A percentile compares a stretch with the other conserved stretches of the same genome.
phyloP scores from a whole-genome alignment of 2,797 vertebrate genomes.

The Peromyscus attwateri region DNA sequence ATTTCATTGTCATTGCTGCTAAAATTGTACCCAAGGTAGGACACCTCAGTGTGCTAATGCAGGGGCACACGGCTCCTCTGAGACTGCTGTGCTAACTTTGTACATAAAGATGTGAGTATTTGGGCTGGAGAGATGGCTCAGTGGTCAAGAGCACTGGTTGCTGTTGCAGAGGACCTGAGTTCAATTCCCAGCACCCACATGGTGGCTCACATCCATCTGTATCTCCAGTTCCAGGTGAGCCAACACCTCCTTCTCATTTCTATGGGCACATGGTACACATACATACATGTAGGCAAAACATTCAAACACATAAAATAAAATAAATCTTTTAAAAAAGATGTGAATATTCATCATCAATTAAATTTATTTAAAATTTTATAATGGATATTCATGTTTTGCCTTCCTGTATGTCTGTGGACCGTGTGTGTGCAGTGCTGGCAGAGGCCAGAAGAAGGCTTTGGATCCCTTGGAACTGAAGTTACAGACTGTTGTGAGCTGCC shows the following conservation, averaged over 20 bases:
- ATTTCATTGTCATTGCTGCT: background rate
- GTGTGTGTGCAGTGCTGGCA: background rate
- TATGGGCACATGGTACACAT: background rate
- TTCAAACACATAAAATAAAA: background rate
- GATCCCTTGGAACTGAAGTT: background rate
- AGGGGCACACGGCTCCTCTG: background rate
- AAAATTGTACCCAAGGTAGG: background rate
- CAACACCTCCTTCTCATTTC: background rate
- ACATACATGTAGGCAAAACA: background rate
- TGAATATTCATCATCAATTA: background rate
- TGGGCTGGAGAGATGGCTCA: background rate
- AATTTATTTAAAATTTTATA: background rate
- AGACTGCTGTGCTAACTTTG: background rate
- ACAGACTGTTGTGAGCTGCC: background rate
- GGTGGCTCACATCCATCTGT: background rate
- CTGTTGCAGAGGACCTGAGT: background rate
- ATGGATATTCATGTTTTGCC: background rate
- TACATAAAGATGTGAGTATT: background rate
- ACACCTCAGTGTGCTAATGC: background rate
- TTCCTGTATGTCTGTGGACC: background rate
- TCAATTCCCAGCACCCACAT: background rate
- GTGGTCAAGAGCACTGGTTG: background rate
- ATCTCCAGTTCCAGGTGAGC: background rate
- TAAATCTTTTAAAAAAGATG: background rate
- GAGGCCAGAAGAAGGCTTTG: background rate